Conservation (phyloP, 2,797 vertebrate species). For the Helarctos malayanus region DNA sequence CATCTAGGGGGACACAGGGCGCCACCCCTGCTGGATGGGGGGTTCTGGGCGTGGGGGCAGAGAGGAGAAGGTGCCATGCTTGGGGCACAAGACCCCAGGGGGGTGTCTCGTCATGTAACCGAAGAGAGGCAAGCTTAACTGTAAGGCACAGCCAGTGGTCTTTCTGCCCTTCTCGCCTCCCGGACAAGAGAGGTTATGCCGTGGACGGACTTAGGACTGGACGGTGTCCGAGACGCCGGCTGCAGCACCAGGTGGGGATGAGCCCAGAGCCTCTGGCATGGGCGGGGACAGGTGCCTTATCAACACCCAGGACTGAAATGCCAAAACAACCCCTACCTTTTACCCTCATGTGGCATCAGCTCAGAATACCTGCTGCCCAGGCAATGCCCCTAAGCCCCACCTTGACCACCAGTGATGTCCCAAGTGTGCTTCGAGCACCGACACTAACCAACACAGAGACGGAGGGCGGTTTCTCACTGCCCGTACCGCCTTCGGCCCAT, state of each 20-base stretch:
- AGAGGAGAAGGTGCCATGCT: not conserved
- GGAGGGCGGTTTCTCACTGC: too few species aligned
- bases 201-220: too few species aligned
- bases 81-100: not conserved
- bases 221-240: too few species aligned
- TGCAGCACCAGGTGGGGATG: too few species aligned
- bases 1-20: not conserved
- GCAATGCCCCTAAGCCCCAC: not conserved
- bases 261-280: too few species aligned
- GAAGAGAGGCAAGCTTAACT: not conserved
- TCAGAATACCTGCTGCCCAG: too few species aligned
- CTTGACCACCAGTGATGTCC: not conserved
- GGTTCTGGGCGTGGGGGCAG: rapidly evolving
- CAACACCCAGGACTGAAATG: not conserved
- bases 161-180: not conserved
- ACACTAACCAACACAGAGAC: not conserved
- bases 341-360: not conserved
- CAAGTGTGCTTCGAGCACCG: too few species aligned
- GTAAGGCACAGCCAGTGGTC: not conserved
- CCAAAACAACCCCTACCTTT: not conserved
- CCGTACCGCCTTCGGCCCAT: not conserved
- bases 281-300: not conserved
- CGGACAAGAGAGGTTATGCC: too few species aligned
- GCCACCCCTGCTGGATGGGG: not conserved
- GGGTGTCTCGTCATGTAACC: not conserved